Percentiles rank a stretch among this genome's conserved stretches.
These are phyloP conservation scores for Cardiocondyla obscurior DNA, from an alignment of 1,140 invertebrate species.

Conservation along the genomic window DNA sequence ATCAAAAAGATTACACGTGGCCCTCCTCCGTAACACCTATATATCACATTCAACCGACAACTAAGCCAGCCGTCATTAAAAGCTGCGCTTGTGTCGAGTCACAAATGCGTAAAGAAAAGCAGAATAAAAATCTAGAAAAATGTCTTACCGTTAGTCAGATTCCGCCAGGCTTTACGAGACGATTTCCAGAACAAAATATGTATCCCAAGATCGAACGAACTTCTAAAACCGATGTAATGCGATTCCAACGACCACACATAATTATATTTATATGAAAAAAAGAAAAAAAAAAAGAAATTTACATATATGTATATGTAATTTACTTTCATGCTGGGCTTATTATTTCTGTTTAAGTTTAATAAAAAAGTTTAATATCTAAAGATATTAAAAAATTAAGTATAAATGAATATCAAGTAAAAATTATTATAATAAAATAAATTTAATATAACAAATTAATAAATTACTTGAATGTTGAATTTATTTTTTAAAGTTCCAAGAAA, in stretches of 20 bases:
- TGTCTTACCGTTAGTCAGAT: constrained; percentile 77
- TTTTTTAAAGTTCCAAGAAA: constrained; percentile 83
- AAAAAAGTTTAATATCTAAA: neutral
- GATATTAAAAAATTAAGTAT: neutral
- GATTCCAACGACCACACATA: constrained; percentile 84
- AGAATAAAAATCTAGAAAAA: constrained; percentile 62
- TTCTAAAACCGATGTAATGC: constrained; percentile 81
- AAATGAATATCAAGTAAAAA: neutral
- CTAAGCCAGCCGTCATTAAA: constrained; percentile 17
- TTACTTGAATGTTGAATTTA: neutral
- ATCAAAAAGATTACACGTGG: constrained; percentile 86
- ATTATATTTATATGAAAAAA: constrained; percentile 85
- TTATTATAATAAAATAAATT: neutral
- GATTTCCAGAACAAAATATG: constrained; percentile 85
- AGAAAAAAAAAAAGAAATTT: no score
- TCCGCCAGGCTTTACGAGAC: constrained; percentile 84
- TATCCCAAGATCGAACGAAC: constrained; percentile 81
- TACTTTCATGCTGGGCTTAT: neutral
- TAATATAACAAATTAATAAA: neutral
- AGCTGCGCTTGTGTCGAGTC: constrained; percentile 74
- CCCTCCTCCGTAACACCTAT: constrained; percentile 63
- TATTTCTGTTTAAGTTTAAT: neutral
- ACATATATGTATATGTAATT: no score
- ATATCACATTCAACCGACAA: constrained; percentile 78
- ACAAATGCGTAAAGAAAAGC: neutral